Evolutionary conservation across 2,797 vertebrate species (phyloP).

Genomic region (Acanthis flammea): DNA sequence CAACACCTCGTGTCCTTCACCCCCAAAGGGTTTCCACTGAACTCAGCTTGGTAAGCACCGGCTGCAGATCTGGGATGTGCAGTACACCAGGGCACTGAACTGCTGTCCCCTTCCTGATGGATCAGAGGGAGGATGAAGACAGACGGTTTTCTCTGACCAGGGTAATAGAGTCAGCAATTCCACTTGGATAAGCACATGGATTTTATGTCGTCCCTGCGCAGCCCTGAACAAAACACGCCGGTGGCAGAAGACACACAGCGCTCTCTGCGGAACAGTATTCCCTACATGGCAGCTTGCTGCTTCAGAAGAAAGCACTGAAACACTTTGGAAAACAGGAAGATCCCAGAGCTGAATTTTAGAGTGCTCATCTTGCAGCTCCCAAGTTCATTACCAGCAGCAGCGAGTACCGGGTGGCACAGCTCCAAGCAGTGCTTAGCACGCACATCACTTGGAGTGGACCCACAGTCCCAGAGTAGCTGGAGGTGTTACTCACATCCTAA

Average conservation of each 20-base stretch:
- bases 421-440: background rate
- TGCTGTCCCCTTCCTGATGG: background rate
- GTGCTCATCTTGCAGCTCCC: background rate
- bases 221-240: background rate
- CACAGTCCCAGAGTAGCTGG: background rate
- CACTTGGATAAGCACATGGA: conserved; percentile 35
- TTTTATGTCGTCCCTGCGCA: background rate
- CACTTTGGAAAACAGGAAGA: conserved; percentile 16
- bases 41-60: fast-evolving
- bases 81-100: fast-evolving
- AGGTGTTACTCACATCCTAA: background rate
- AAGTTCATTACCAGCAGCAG: background rate
- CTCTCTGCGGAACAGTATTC: background rate
- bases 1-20: fast-evolving
- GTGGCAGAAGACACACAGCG: background rate
- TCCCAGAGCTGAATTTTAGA: conserved; percentile 6
- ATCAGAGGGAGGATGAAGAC: background rate
- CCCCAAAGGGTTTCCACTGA: background rate
- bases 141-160: background rate
- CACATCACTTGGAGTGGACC: background rate
- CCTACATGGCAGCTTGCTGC: background rate
- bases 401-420: fast-evolving
- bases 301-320: background rate
- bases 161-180: conserved; percentile 21
- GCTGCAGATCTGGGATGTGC: background rate